Evolutionary conservation across 2,113 vertebrate genomes (phyloP).

Genomic region (Microcebus griseorufus): DNA sequence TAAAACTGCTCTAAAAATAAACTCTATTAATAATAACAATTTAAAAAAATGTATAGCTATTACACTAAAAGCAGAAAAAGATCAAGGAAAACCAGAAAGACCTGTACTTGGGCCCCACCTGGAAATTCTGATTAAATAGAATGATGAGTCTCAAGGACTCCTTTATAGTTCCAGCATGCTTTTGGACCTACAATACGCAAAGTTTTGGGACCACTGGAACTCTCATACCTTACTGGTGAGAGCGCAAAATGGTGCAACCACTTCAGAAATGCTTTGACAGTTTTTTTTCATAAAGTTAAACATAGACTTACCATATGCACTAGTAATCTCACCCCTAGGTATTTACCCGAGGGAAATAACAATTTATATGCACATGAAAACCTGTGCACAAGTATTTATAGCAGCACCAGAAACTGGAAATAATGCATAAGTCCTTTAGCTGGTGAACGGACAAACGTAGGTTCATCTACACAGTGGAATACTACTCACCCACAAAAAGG

Average conservation of each 20-base stretch:
- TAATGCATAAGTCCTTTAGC: background rate
- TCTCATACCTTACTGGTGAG: background rate
- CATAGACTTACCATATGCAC: background rate
- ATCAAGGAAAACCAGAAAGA: background rate
- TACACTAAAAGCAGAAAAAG: background rate
- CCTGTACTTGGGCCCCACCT: background rate
- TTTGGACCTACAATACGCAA: background rate
- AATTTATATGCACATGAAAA: background rate
- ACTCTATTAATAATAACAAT: background rate
- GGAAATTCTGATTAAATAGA: conserved; percentile 8
- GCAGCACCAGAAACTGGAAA: background rate
- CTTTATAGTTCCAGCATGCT: background rate
- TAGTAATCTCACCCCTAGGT: background rate
- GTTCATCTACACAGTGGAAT: background rate
- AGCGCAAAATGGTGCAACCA: background rate
- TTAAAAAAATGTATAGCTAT: background rate
- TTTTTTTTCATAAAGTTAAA: background rate
- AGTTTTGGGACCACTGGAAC: background rate
- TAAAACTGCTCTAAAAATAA: background rate
- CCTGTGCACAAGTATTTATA: background rate
- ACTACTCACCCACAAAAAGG: background rate
- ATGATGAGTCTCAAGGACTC: background rate
- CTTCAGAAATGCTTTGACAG: background rate
- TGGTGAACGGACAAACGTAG: background rate
- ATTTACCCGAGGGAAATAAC: conserved; percentile 2